Evolutionary conservation across 2,797 vertebrate species (phyloP), one percentile per base, ranked within the genome.

Genomic region (Tapirus indicus): DNA sequence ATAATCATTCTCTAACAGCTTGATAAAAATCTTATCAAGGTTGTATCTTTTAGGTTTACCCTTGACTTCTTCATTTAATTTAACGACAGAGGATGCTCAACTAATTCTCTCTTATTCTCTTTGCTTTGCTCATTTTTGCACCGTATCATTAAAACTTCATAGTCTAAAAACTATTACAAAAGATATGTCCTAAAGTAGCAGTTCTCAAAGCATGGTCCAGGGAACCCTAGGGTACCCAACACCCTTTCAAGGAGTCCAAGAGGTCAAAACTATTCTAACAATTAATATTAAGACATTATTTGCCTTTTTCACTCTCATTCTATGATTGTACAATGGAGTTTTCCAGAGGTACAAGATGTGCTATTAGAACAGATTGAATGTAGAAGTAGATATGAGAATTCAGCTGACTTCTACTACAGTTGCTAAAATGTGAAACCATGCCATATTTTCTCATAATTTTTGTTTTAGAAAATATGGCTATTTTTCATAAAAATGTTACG

Each of bases 401-500:
- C 11, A 87, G 14, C 16, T 41, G 21, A 91, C 47, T n/a, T 62
- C 52, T 25, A 23, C 27, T 69, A n/a, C 62, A 92, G 6, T 27
- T 52, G 62, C 16, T 74, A 71, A 88, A 89, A 94, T 23, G 6
- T 60, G 74, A 95, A 93, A 79, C 44, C 17, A 69, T 1, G 4
- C 3, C 38, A 85, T 0, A 38, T 3, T 49, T 88, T 66, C 41
- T 41, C 72, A 41, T 3, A 23, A 23, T 64, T 92, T 78, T 69
- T 91, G 10, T 75, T 85, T 72, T 18, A 62, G 21, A 94, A 87
- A 85, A 93, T 9, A 82, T 13, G 1, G 1, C 9, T 92, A 44
- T 72, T 95, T 95, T 94, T 75, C n/a, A 78, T 49, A 11, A 83
- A 97, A 82, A 25, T 20, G 17, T 69, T 86, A 56, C 83, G 6